Evolutionary conservation across 1,140 invertebrate species (phyloP), one percentile per base, ranked within the genome.

Genomic region (Drosophila equinoxialis): DNA sequence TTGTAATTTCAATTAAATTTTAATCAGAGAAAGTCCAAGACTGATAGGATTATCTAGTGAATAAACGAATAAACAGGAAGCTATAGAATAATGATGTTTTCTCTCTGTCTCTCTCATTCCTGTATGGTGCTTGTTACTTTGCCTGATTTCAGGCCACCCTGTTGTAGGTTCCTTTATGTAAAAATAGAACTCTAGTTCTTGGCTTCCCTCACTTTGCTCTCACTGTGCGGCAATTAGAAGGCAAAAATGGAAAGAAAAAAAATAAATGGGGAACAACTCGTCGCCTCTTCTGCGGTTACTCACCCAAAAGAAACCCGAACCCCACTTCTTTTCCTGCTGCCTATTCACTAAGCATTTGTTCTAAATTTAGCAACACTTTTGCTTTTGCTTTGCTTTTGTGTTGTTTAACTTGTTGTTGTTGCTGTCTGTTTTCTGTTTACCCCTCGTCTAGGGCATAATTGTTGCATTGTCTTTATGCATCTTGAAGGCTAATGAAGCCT

Each of bases 361-460:
- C 79, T 85, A 85, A 87, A 82, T 85, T 79, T 85, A 85, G 82
- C 76, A 75, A 62, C 83, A 87, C 83, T 87, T 87, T 77, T 82
- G 79, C 71, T 82, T 87, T 85, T 87, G 71, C 67, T 85, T 75
- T 70, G 37, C 39, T 60, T 64, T 79, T 69, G 37, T 13, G 23
- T 37, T 54, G 59, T 41, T 48, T 54, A 62, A 67, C 23, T 65
- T 59, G 23, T 65, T 59, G 23, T 71, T 35, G 33, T 26, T 63
- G n/a, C 41, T 30, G 35, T 17, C 37, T 67, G 68, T 68, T 57
- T 20, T 62, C 37, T 74, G 64, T 57, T 37, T 37, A 3, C n/a
- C 51, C 20, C 62, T 62, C 42, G 65, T 83, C 69, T 71, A 71
- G 77, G 71, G 73, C 81, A 82, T 86, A 87, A 86, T 86, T 87